phyloP scores from a whole-genome alignment of 2,888 invertebrate genomes.

The Meloe dianella region DNA sequence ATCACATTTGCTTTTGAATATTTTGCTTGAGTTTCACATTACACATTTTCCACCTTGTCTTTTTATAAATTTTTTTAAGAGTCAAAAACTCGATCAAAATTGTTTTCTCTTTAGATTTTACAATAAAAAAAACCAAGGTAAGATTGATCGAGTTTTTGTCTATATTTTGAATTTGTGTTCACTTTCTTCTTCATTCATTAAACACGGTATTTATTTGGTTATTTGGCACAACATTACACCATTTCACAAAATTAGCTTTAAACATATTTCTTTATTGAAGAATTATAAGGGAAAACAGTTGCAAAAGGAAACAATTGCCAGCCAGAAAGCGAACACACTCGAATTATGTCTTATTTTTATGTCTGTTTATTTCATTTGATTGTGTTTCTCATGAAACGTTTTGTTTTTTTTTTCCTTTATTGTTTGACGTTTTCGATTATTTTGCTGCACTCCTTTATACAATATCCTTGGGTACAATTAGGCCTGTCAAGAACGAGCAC shows the following conservation, averaged over 20 bases:
- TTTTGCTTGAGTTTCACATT: constrained; percentile 45
- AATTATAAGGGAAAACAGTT: background rate
- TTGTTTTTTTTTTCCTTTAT: constrained; percentile 51
- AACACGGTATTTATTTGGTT: constrained; percentile 44
- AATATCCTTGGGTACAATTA: constrained; percentile 50
- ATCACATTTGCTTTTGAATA: constrained; percentile 26
- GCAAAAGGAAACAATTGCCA: constrained; percentile 40
- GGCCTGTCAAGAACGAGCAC: constrained; percentile 86
- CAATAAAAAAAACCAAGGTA: background rate
- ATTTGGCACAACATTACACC: constrained; percentile 34
- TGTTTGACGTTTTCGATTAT: constrained; percentile 6
- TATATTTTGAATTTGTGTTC: constrained; percentile 46
- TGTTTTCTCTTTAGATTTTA: background rate
- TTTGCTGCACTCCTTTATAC: constrained; percentile 56
- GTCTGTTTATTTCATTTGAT: constrained; percentile 41
- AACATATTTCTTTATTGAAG: constrained; percentile 14
- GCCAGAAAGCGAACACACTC: constrained; percentile 54
- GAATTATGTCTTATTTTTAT: constrained; percentile 47
- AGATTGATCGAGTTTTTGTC: constrained; percentile 4
- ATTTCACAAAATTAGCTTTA: constrained; percentile 43
- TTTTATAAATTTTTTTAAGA: background rate
- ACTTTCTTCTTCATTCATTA: constrained; percentile 47
- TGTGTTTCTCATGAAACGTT: constrained; percentile 54
- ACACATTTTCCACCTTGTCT: constrained; percentile 34
- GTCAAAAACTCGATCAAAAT: constrained; percentile 10